A percentile compares a stretch with the other conserved stretches of the same genome.
These are phyloP conservation scores for Drosophila arizonae DNA, from an alignment of 1,140 invertebrate genomes.

Conservation along the genomic window DNA sequence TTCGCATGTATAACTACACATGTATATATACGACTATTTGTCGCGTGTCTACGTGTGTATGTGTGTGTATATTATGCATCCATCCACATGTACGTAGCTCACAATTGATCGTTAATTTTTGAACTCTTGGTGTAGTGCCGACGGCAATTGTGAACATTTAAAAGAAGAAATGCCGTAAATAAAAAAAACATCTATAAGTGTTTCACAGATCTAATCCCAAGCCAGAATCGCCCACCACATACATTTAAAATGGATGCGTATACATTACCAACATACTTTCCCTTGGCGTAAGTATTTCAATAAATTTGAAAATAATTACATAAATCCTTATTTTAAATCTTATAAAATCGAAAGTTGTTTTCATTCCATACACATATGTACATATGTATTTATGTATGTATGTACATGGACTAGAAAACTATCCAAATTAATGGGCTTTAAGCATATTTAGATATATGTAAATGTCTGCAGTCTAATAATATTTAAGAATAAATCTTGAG, in stretches of 20 bases:
- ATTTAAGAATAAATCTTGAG: too few species aligned
- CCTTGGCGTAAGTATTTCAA: conserved; percentile 69
- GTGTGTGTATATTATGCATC: background rate
- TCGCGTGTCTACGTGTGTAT: background rate
- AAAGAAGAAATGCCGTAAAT: background rate
- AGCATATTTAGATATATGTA: too few species aligned
- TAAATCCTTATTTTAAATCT: too few species aligned
- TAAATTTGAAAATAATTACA: background rate
- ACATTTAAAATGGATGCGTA: conserved; percentile 68
- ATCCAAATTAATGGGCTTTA: too few species aligned
- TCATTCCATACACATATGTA: too few species aligned
- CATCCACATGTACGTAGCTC: conserved; percentile 1
- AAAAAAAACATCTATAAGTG: background rate
- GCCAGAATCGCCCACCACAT: background rate
- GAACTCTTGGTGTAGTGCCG: conserved; percentile 3
- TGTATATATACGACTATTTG: background rate
- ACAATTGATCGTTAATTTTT: background rate
- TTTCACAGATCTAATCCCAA: background rate
- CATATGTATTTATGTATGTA: too few species aligned
- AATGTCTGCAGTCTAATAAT: too few species aligned
- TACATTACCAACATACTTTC: conserved; percentile 74
- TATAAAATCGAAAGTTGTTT: too few species aligned
- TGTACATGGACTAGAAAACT: too few species aligned
- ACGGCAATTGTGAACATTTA: conserved; percentile 10
- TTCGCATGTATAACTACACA: background rate